These are phyloP conservation scores for Atopsyche davidsoni DNA, from an alignment of 1,140 invertebrate species.

Conservation along the genomic window DNA sequence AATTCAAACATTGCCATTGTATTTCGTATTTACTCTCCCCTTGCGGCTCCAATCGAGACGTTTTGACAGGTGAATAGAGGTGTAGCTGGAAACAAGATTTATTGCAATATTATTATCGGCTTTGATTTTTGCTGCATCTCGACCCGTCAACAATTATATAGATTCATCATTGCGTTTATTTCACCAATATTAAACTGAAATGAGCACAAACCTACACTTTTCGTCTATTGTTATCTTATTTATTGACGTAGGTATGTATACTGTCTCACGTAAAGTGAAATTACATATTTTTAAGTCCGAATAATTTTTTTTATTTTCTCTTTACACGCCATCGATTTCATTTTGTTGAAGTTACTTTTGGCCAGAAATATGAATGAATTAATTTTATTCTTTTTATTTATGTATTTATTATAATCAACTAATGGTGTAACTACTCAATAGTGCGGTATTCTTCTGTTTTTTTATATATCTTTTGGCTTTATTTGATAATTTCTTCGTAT, in stretches of 20 bases:
- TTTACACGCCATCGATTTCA: too few relatives aligned
- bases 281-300: neutral
- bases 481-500: too few relatives aligned
- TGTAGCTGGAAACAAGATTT: constrained; percentile 3
- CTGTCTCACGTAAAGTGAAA: neutral
- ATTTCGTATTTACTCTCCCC: neutral
- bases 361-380: too few relatives aligned
- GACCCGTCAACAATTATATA: neutral
- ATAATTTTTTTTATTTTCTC: too few relatives aligned
- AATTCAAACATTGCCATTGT: neutral
- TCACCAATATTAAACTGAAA: neutral
- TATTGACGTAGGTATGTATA: neutral
- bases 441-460: too few relatives aligned
- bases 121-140: neutral
- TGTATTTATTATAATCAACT: too few relatives aligned
- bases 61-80: constrained; percentile 4
- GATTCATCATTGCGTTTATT: neutral
- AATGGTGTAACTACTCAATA: too few relatives aligned
- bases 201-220: neutral
- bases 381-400: too few relatives aligned
- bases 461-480: too few relatives aligned
- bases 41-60: neutral
- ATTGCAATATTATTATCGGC: neutral
- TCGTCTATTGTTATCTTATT: neutral
- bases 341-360: too few relatives aligned